Base-by-base conservation (phyloP, 2,888 invertebrate genomes). In the Xylota segnis region DNA sequence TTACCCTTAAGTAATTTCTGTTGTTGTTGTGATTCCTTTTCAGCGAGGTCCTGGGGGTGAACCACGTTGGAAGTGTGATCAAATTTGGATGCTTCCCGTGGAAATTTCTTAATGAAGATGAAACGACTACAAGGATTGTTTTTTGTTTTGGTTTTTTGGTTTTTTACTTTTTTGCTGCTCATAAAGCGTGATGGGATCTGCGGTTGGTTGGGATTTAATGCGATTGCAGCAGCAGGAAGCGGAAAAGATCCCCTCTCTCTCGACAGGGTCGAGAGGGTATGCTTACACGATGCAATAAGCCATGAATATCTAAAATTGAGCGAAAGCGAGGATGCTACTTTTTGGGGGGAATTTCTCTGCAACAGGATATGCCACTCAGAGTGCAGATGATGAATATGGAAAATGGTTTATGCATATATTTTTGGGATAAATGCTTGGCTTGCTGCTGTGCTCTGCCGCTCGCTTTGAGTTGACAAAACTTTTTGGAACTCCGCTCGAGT, bases 291-390 rank as follows among this genome's bases (percentile, higher is more conserved):
- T 72, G 61, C 37, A 72, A 43, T 72, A 43, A 52, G 40, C 52
- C 61, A 61, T 72, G 63, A 63, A 74, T 63, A 54, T 63, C 43
- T 61, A 59, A 59, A 52, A 72, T 29, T 50, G 37, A 37, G 29
- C 27, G 47, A 29, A 43, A 6, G 14, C 3, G 43, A 14, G 29
- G 56, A 72, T 66, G 52, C 45, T 47, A 16, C 16, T 14, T 63
- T 63, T 40, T 45, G 14, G 63, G 14, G 63, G 29, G 14, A 47
- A 7, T 47, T 34, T 5, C 58, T 0, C 43, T 61, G 59, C 76
- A 77, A 68, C 59, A 68, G 76, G 76, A 68, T 68, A 65, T 68
- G 52, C 68, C 59, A 68, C 59, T 68, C 68, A 59, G 50, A n/a
- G 66, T 65, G 63, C 68, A 65, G 12, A 12, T 23, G 66, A 56